A percentile compares a stretch with the other conserved stretches of the same genome.
Evolutionary conservation across 2,113 vertebrate genomes (phyloP).

Genomic region (Eonycteris spelaea): DNA sequence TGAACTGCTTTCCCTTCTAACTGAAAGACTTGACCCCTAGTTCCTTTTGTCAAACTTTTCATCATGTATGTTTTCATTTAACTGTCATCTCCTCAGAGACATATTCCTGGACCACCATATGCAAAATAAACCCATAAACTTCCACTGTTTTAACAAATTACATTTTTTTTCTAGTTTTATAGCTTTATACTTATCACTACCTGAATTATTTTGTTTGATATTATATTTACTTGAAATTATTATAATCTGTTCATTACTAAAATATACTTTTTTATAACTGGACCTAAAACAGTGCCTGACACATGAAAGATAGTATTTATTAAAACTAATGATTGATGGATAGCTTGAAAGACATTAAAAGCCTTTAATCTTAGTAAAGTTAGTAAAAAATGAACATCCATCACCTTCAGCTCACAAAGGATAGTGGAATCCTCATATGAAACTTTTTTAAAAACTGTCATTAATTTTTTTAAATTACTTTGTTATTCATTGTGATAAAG

Average conservation of each 20-base stretch:
- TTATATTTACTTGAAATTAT: neutral
- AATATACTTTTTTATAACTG: neutral
- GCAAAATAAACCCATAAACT: neutral
- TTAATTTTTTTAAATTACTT: neutral
- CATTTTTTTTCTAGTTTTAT: neutral
- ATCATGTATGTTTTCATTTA: neutral
- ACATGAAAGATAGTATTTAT: neutral
- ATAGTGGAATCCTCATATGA: neutral
- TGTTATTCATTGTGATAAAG: neutral
- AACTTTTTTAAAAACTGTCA: neutral
- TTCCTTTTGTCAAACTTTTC: neutral
- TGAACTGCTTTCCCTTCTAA: neutral
- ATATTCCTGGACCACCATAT: neutral
- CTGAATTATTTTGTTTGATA: neutral
- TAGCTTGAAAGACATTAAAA: neutral
- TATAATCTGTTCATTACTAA: neutral
- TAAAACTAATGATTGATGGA: neutral
- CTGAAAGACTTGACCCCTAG: neutral
- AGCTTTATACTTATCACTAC: neutral
- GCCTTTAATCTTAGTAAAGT: neutral
- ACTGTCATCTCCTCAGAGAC: neutral
- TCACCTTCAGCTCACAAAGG: neutral
- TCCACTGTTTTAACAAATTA: neutral
- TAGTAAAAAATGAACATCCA: neutral
- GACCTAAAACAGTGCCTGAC: neutral